Evolutionary conservation across 1,140 invertebrate genomes (phyloP).

Genomic region (Cydia splendana): DNA sequence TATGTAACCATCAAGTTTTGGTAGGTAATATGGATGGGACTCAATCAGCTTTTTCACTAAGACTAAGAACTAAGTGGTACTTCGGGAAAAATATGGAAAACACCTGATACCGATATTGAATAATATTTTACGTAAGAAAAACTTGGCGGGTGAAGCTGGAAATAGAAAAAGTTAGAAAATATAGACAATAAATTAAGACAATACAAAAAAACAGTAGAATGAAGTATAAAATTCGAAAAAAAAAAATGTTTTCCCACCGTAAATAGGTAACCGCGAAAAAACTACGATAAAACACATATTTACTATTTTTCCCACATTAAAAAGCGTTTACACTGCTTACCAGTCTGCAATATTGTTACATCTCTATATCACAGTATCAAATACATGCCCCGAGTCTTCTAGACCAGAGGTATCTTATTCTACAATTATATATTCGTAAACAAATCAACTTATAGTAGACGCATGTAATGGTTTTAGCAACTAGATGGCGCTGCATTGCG

Average conservation of each 20-base stretch:
- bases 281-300: background rate
- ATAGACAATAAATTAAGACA: background rate
- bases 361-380: constrained; percentile 75
- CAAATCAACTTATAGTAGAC: constrained; percentile 7
- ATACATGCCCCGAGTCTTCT: constrained; percentile 63
- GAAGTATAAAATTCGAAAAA: background rate
- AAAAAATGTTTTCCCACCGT: background rate
- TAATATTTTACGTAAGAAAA: no score
- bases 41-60: background rate
- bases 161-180: no score
- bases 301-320: background rate
- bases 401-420: constrained; percentile 46
- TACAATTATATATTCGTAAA: constrained; percentile 24
- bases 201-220: background rate
- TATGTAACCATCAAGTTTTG: background rate
- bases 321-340: background rate
- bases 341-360: constrained; percentile 48
- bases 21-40: background rate
- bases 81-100: no score
- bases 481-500: background rate
- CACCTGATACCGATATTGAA: no score
- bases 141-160: no score
- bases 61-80: no score
- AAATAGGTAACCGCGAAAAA: background rate
- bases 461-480: background rate